Percentiles rank a stretch among this genome's conserved stretches.
Evolutionary conservation across 2,888 invertebrate species (phyloP).

Genomic region (Spisula solida): DNA sequence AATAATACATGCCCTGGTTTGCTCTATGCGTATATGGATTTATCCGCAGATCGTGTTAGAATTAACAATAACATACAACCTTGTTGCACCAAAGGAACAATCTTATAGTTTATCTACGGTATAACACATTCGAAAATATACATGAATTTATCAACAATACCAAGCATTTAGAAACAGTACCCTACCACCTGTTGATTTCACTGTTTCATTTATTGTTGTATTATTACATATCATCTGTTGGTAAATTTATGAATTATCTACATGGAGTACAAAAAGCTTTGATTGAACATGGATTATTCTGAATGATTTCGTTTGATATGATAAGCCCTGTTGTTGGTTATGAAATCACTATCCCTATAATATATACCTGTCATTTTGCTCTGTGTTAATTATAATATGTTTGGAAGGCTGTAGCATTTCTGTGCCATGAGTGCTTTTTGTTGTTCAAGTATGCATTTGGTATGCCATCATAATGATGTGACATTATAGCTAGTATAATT

Average conservation of each 20-base stretch:
- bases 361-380: neutral
- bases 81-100: too few relatives aligned
- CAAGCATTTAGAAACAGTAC: neutral
- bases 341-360: neutral
- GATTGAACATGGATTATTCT: neutral
- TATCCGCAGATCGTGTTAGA: too few relatives aligned
- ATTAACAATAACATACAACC: too few relatives aligned
- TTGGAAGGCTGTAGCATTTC: neutral
- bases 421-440: neutral
- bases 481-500: conserved; percentile 12
- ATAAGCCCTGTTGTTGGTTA: neutral
- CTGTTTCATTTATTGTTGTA: neutral
- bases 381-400: conserved; percentile 1
- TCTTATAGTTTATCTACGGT: too few relatives aligned
- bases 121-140: too few relatives aligned
- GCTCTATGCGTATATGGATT: too few relatives aligned
- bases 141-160: too few relatives aligned
- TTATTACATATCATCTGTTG: neutral
- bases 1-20: too few relatives aligned
- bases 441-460: conserved; percentile 4
- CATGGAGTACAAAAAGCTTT: neutral
- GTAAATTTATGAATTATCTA: neutral
- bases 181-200: neutral
- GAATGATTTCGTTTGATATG: neutral
- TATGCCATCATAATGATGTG: conserved; percentile 4